These are phyloP conservation scores for Battus philenor DNA, from an alignment of 1,140 invertebrate genomes.

Conservation along the genomic window DNA sequence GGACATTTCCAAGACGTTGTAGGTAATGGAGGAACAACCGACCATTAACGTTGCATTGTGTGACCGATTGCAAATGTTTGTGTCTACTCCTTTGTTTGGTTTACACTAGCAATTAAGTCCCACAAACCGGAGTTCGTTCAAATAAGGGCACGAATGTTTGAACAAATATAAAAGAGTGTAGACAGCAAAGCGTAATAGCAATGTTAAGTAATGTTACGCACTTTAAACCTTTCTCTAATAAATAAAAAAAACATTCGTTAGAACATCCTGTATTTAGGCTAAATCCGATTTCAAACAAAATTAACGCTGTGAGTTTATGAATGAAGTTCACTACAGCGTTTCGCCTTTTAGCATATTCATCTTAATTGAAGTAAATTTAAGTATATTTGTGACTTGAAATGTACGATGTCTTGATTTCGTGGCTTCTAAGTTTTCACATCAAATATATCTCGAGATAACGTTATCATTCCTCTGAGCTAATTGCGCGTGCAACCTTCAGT, in stretches of 20 bases:
- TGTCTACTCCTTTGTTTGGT: conserved; percentile 10
- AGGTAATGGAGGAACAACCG: conserved; percentile 15
- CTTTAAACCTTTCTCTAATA: conserved; percentile 8
- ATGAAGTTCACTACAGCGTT: conserved; percentile 12
- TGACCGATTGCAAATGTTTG: conserved; percentile 16
- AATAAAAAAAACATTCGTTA: conserved; percentile 11
- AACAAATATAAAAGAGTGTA: conserved; percentile 1
- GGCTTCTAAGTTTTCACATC: conserved; percentile 5
- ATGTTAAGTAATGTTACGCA: conserved; percentile 5
- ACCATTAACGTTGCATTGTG: conserved; percentile 16
- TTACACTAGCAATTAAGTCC: conserved; percentile 7
- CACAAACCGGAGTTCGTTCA: neutral
- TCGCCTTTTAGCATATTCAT: conserved; percentile 9
- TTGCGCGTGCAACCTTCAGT: conserved; percentile 4
- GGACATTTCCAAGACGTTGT: conserved; percentile 25
- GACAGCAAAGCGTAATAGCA: neutral
- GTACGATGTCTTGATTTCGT: conserved; percentile 14
- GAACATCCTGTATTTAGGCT: conserved; percentile 13
- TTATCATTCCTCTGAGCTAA: conserved; percentile 8
- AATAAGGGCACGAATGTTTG: neutral
- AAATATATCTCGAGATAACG: neutral
- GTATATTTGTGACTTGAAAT: conserved; percentile 10
- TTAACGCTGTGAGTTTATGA: conserved; percentile 11
- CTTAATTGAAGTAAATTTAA: conserved; percentile 13
- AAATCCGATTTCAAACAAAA: conserved; percentile 15